A percentile compares a stretch with the other conserved stretches of the same genome.
Conservation (phyloP, 2,888 invertebrate species). For the Nephrotoma flavescens region DNA sequence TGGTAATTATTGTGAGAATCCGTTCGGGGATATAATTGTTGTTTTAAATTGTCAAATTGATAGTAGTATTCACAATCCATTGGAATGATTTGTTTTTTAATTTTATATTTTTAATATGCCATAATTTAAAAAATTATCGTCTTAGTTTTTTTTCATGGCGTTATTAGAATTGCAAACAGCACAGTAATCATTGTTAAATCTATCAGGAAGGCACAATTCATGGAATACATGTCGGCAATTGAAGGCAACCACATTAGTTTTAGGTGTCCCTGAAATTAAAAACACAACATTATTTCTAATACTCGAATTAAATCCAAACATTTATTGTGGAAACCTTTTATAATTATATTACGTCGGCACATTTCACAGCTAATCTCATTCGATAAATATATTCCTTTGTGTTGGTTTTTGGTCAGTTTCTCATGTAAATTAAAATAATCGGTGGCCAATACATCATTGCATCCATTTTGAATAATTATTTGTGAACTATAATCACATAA, state of each 20-base stretch:
- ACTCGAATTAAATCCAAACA: no score
- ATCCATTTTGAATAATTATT: conserved; percentile 77
- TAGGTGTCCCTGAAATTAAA: conserved; percentile 20
- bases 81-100: no score
- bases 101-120: no score
- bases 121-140: no score
- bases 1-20: no score
- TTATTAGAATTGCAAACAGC: conserved; percentile 14
- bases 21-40: no score
- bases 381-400: conserved; percentile 54
- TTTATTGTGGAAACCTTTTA: conserved; percentile 36
- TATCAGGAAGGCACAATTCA: conserved; percentile 57
- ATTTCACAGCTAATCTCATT: conserved; percentile 65
- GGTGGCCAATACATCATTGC: conserved; percentile 71
- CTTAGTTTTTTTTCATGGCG: conserved; percentile 1
- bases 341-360: conserved; percentile 62
- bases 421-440: conserved; percentile 83
- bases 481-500: conserved; percentile 89
- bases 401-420: conserved; percentile 61
- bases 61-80: no score
- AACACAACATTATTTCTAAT: no score
- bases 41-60: no score
- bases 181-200: conserved; percentile 13
- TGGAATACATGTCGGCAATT: conserved; percentile 86
- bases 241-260: conserved; percentile 62